These are phyloP conservation scores for Temnothorax rugatulus DNA, from an alignment of 2,888 invertebrate genomes.

Conservation along the genomic window DNA sequence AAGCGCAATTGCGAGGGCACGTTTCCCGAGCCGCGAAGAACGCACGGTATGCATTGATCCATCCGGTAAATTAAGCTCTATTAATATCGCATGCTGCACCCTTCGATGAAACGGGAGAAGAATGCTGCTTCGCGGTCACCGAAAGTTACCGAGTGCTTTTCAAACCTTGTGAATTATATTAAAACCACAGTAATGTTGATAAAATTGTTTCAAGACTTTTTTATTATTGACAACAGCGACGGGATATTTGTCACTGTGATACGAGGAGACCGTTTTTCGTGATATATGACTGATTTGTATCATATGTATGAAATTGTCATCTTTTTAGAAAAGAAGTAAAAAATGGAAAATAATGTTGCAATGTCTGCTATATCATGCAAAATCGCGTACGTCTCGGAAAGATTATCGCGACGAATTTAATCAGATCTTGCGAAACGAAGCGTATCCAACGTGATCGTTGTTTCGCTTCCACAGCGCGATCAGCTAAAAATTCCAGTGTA, in stretches of 20 bases:
- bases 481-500: conserved; percentile 3
- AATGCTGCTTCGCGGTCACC: neutral
- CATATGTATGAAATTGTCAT: neutral
- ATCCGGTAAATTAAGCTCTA: conserved; percentile 49
- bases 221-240: neutral
- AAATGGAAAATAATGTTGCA: neutral
- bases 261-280: neutral
- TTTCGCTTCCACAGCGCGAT: neutral
- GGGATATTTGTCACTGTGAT: neutral
- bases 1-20: conserved; percentile 36
- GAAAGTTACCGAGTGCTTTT: neutral
- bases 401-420: neutral
- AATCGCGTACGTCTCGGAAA: neutral
- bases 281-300: neutral
- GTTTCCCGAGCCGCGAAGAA: conserved; percentile 59
- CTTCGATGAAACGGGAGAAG: conserved; percentile 6
- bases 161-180: neutral
- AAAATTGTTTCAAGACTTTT: neutral
- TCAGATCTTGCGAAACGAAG: neutral
- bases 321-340: neutral
- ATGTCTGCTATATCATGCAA: neutral
- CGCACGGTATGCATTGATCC: conserved; percentile 67
- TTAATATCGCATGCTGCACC: conserved; percentile 35
- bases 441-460: too few species aligned
- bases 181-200: too few species aligned